These are phyloP conservation scores for Gavia stellata DNA, from an alignment of 2,113 vertebrate genomes.

Conservation along the genomic window DNA sequence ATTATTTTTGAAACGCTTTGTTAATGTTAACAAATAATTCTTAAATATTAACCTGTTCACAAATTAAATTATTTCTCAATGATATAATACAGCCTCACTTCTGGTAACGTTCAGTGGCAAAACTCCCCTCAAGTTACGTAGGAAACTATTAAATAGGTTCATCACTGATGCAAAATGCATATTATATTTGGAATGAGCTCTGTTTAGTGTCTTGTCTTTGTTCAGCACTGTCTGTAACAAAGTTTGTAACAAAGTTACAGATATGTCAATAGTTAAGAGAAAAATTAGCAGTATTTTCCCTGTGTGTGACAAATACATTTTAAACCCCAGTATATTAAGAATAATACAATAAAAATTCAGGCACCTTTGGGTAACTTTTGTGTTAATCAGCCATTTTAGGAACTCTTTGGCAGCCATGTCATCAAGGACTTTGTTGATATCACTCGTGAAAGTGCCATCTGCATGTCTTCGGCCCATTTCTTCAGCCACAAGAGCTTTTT, in stretches of 20 bases:
- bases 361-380: constrained; percentile 83
- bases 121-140: not conserved
- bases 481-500: constrained; percentile 66
- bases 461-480: constrained; percentile 84
- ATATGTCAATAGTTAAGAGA: not conserved
- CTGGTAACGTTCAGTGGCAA: not conserved
- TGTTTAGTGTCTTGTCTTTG: not conserved
- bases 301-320: constrained; percentile 55
- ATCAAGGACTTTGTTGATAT: constrained; percentile 92
- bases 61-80: not conserved
- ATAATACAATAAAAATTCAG: not conserved
- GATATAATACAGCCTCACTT: not conserved
- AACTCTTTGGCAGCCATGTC: constrained; percentile 91
- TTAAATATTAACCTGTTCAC: not conserved
- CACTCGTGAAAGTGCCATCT: constrained; percentile 94
- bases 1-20: not conserved
- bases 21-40: not conserved
- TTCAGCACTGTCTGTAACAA: not conserved
- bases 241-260: not conserved
- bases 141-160: not conserved
- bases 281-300: not conserved
- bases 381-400: constrained; percentile 92
- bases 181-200: not conserved
- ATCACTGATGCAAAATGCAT: not conserved
- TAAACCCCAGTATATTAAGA: not conserved